A percentile compares a stretch with the other conserved stretches of the same genome.
Conservation (phyloP, 2,113 vertebrate genomes). For the Meriones unguiculatus region DNA sequence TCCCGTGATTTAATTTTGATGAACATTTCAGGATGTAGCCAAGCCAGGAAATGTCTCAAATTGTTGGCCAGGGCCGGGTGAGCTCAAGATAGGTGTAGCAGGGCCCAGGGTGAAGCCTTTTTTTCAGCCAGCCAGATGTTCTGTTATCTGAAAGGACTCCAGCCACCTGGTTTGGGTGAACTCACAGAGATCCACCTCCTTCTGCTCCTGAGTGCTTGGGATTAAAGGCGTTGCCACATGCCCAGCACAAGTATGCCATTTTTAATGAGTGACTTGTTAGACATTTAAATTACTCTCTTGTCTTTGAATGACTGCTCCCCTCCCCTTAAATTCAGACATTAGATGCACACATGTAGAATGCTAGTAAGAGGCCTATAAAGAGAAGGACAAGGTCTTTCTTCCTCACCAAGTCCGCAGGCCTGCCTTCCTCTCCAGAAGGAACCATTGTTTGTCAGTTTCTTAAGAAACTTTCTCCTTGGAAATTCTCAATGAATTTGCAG, state of each 20-base stretch:
- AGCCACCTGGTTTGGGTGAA: not conserved
- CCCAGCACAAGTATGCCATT: not conserved
- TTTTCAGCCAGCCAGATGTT: too few species aligned
- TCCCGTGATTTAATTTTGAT: conserved; percentile 69
- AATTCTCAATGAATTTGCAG: not conserved
- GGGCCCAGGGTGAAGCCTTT: accelerated
- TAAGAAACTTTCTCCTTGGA: not conserved
- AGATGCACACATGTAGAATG: not conserved
- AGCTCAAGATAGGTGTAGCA: not conserved
- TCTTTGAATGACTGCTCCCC: not conserved
- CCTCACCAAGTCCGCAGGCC: accelerated
- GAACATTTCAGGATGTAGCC: conserved; percentile 73
- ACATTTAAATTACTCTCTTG: not conserved
- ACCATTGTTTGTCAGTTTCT: not conserved
- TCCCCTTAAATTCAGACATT: not conserved
- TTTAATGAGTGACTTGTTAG: not conserved
- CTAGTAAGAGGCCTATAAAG: not conserved
- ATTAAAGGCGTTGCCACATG: not conserved
- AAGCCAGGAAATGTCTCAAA: conserved; percentile 68
- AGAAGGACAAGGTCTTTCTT: not conserved
- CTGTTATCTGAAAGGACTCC: not conserved
- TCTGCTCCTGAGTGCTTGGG: not conserved
- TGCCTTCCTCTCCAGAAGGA: not conserved
- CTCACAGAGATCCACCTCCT: not conserved
- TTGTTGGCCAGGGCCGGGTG: not conserved